Conservation (phyloP, 2,888 invertebrate genomes). For the Mythimna lalbum region DNA sequence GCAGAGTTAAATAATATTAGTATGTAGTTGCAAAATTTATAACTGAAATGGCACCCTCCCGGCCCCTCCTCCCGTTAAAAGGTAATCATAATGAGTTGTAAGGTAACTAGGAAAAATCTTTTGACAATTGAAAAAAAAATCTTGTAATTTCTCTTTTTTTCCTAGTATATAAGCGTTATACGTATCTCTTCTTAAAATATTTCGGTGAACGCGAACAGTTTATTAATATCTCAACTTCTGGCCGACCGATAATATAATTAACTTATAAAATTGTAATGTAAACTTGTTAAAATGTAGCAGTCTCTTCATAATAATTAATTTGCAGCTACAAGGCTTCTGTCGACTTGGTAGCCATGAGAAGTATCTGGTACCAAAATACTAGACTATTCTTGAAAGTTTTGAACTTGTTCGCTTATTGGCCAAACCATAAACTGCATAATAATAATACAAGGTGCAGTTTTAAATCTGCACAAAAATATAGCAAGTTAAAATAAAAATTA, state of each 20-base stretch:
- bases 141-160: neutral
- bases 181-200: conserved; percentile 13
- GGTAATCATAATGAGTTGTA: neutral
- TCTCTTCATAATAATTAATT: conserved; percentile 2
- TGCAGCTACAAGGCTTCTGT: neutral
- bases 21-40: too few relatives aligned
- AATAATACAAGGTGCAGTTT: too few relatives aligned
- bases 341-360: neutral
- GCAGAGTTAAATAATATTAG: too few relatives aligned
- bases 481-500: neutral
- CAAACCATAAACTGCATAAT: neutral
- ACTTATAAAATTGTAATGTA: conserved; percentile 26
- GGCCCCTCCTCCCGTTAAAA: neutral
- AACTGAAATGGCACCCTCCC: too few relatives aligned
- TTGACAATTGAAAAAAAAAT: neutral
- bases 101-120: neutral
- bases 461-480: neutral
- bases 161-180: conserved; percentile 6
- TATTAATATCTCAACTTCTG: conserved; percentile 16
- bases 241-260: conserved; percentile 26
- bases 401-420: conserved; percentile 1
- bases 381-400: neutral
- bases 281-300: conserved; percentile 9
- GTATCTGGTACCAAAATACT: neutral
- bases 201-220: neutral